A percentile compares a stretch with the other conserved stretches of the same genome.
These are phyloP conservation scores for Coenonympha glycerion DNA, from an alignment of 2,888 invertebrate genomes.

Conservation along the genomic window DNA sequence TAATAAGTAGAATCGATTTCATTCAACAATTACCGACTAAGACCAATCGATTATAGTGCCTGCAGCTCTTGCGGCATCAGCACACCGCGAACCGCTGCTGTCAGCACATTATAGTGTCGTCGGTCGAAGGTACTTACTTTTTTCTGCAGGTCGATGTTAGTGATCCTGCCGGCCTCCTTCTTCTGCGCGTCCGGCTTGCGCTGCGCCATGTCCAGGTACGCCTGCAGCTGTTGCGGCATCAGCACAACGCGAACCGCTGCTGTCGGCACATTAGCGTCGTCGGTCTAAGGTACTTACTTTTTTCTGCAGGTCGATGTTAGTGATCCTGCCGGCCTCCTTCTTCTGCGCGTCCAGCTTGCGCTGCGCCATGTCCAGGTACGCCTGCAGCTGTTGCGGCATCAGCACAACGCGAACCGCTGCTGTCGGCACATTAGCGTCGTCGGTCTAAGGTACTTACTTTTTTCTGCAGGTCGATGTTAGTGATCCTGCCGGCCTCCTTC, in stretches of 20 bases:
- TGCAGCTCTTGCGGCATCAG: no score
- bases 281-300: slow-evolving; percentile 79
- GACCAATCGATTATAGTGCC: no score
- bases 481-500: slow-evolving; percentile 95
- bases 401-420: slow-evolving; percentile 82
- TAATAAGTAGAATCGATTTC: no score
- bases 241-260: no score
- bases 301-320: slow-evolving; percentile 91
- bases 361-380: slow-evolving; percentile 94
- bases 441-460: no score
- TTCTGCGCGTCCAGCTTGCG: slow-evolving; percentile 86
- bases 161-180: slow-evolving; percentile 95
- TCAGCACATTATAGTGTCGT: no score
- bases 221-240: no score
- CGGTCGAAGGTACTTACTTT: slow-evolving; percentile 79
- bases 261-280: no score
- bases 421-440: no score
- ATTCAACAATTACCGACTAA: no score
- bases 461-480: slow-evolving; percentile 92
- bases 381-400: slow-evolving; percentile 92
- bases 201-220: slow-evolving; percentile 93
- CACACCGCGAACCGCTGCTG: no score
- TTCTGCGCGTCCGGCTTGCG: slow-evolving; percentile 86
- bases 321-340: slow-evolving; percentile 95
- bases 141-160: slow-evolving; percentile 91